phyloP scores from a whole-genome alignment of 2,113 vertebrate genomes.

The Sturnus vulgaris region DNA sequence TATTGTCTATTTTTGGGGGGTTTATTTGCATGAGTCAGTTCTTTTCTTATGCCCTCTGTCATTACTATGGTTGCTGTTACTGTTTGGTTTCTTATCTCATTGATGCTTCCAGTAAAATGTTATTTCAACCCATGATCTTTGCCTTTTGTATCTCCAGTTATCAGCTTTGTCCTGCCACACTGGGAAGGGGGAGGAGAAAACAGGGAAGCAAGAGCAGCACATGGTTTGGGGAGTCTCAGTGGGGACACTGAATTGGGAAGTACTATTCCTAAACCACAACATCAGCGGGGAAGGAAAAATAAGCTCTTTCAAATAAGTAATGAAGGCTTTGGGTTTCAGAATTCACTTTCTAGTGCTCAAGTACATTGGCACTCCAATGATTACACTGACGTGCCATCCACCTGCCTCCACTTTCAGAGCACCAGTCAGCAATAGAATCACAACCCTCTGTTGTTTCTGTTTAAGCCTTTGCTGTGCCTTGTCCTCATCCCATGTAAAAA shows the following conservation, averaged over 20 bases:
- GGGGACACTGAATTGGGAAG: background rate
- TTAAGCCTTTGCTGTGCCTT: background rate
- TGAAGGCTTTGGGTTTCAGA: background rate
- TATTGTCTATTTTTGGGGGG: fast-evolving
- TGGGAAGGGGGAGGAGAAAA: background rate
- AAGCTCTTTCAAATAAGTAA: background rate
- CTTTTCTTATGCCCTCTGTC: background rate
- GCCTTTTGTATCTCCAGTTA: background rate
- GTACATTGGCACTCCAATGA: background rate
- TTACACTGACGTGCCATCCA: background rate
- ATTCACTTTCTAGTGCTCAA: background rate
- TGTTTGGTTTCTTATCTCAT: background rate
- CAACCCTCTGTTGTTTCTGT: background rate
- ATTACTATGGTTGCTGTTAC: background rate
- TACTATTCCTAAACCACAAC: background rate
- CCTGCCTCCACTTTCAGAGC: background rate
- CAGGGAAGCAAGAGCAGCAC: fast-evolving
- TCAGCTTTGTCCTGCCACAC: background rate
- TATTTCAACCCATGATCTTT: background rate
- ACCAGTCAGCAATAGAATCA: background rate
- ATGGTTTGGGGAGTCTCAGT: background rate
- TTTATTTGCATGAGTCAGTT: background rate
- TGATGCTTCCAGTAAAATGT: background rate
- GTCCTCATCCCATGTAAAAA: background rate
- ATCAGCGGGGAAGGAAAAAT: fast-evolving